Conservation (phyloP, 2,888 invertebrate species). For the Nebria salina region DNA sequence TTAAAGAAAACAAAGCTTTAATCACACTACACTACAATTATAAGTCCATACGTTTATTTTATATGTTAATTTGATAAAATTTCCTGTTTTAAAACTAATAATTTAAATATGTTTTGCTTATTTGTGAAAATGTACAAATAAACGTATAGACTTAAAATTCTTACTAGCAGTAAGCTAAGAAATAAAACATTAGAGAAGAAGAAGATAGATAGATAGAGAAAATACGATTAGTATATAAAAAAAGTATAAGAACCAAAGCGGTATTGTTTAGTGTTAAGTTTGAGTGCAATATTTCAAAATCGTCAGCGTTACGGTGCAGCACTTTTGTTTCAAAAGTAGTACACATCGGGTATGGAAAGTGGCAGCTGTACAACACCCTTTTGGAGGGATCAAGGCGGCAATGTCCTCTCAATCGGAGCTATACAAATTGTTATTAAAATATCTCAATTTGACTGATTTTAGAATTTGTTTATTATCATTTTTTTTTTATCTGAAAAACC, state of each 20-base stretch:
- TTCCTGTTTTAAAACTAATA: no score
- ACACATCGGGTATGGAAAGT: constrained; percentile 43
- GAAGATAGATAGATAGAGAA: constrained; percentile 2
- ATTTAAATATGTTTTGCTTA: no score
- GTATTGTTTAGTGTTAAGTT: not conserved
- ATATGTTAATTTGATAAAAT: not conserved
- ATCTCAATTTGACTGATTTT: not conserved
- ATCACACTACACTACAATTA: not conserved
- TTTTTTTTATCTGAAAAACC: constrained; percentile 9
- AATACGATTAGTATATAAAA: constrained; percentile 9
- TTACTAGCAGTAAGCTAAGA: constrained; percentile 2
- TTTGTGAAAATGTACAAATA: no score
- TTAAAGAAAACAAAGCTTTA: not conserved
- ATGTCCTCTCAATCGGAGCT: constrained; percentile 32
- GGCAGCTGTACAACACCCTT: constrained; percentile 47
- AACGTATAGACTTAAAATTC: not conserved
- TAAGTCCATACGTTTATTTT: not conserved
- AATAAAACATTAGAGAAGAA: constrained; percentile 5
- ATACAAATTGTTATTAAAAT: constrained; percentile 17
- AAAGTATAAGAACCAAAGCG: not conserved
- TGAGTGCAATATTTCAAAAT: constrained; percentile 22
- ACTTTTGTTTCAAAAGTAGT: constrained; percentile 14
- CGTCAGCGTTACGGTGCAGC: constrained; percentile 45
- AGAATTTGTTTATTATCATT: not conserved
- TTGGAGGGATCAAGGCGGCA: constrained; percentile 47